These are phyloP conservation scores for Alentia gelatinosa DNA, from an alignment of 2,888 invertebrate species.

Conservation along the genomic window DNA sequence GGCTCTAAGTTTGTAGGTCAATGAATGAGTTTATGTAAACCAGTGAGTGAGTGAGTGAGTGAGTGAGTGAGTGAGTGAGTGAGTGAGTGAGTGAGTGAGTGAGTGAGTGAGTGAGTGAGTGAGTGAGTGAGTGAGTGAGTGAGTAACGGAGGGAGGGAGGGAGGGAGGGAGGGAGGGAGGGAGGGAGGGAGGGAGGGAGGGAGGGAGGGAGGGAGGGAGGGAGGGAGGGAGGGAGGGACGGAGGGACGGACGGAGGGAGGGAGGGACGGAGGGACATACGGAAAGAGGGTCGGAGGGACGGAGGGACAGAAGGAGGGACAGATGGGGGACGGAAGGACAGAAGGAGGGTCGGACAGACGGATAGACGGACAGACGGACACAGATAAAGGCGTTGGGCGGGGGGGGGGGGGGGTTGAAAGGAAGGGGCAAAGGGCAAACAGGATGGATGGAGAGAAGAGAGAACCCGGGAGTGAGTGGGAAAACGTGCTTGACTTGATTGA, in stretches of 20 bases:
- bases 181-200: not conserved
- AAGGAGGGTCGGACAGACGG: too few species aligned
- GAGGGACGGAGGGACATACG: not conserved
- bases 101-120: constrained; percentile 31
- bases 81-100: constrained; percentile 12
- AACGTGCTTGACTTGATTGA: too few species aligned
- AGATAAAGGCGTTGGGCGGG: not conserved
- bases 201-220: not conserved
- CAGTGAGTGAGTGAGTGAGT: not conserved
- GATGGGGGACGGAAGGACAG: not conserved
- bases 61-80: not conserved
- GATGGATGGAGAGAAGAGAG: not conserved
- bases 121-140: constrained; percentile 44
- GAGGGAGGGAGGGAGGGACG: not conserved
- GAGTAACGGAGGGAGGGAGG: not conserved
- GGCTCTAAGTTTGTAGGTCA: not conserved
- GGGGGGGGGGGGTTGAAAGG: not conserved
- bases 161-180: not conserved
- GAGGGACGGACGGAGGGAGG: not conserved
- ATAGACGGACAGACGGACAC: too few species aligned
- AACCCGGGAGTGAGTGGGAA: not conserved
- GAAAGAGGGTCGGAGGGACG: not conserved
- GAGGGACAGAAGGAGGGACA: not conserved
- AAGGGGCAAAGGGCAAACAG: not conserved
- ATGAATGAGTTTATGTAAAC: not conserved